Evolutionary conservation across 2,113 vertebrate genomes (phyloP), one percentile per base, ranked within the genome.

Genomic region (Furnarius figulus): DNA sequence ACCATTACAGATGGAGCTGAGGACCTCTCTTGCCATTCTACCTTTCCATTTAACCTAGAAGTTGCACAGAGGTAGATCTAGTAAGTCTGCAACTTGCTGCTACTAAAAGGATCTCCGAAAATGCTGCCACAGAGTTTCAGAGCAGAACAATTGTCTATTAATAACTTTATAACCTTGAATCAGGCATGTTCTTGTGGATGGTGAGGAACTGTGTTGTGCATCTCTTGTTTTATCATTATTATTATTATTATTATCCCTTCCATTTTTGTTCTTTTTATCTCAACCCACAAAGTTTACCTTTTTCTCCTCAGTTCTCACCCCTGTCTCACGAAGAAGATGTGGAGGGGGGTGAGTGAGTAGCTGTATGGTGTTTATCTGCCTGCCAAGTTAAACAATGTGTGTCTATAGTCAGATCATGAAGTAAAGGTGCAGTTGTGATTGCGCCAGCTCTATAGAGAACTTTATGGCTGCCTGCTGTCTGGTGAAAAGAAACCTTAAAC

Each of bases 281-380:
- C 35, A 49, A 9, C 22, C 20, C 47, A 27, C 0, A 0, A 44
- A 28, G 56, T 75, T 37, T 13, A 39, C 31, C 17, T 37, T 68
- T 68, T 46, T 4, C 40, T 10, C 23, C 19, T 27, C 39, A 63
- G 19, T 75, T 56, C 76, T 50, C 49, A 56, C 23, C 28, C 20
- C 6, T 17, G 4, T 33, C 19, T 14, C 40, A 8, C 52, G 66
- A 44, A 18, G 61, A 14, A 25, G 5, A 8, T 1, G 9, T 15
- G 13, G 24, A 14, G 15, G 10, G 19, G 35, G 40, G 13, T 21
- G 56, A 31, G 22, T 7, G 19, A 47, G 18, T 42, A 35, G 33
- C 33, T 4, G 5, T 20, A 13, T 24, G 52, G 37, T 0, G 1
- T 52, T 76, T 20, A 37, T 8, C 31, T 63, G 53, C 56, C 56